These are phyloP conservation scores for Habroteleia sp. DNA, from an alignment of 2,888 invertebrate species.

Conservation along the genomic window DNA sequence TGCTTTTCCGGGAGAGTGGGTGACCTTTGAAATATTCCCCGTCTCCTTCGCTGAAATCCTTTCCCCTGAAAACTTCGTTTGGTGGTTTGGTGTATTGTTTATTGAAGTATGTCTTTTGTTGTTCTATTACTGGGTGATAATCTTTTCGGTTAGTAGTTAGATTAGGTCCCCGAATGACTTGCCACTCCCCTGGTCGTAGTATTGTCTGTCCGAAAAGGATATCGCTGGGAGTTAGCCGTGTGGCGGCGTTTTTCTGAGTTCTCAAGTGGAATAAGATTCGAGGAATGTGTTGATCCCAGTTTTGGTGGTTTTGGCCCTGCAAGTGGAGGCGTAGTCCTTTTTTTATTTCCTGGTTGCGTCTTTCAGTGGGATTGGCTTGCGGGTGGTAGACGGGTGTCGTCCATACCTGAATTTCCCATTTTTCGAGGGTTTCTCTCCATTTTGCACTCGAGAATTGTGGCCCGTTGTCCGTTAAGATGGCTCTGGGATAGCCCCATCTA, in stretches of 20 bases:
- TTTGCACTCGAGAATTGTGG: not conserved
- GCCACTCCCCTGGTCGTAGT: conserved; percentile 5
- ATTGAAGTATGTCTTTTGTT: not conserved
- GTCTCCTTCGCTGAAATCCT: not conserved
- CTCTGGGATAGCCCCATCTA: not conserved
- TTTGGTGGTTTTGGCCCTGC: too few relatives aligned
- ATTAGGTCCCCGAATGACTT: not conserved
- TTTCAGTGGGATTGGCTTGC: not conserved
- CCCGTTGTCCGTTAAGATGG: not conserved
- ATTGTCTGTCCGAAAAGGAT: not conserved
- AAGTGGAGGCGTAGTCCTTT: not conserved
- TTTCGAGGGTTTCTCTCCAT: too few relatives aligned
- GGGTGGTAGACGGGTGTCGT: not conserved
- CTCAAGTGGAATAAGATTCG: not conserved
- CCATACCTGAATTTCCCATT: not conserved
- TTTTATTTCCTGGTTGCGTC: not conserved
- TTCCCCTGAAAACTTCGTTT: not conserved
- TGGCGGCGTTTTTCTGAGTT: not conserved
- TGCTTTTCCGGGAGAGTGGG: not conserved
- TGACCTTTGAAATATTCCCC: not conserved
- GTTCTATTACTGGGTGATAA: not conserved
- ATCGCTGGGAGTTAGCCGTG: conserved; percentile 3
- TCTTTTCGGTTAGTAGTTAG: not conserved
- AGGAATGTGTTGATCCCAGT: too few relatives aligned
- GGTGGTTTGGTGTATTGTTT: not conserved